phyloP scores from a whole-genome alignment of 2,113 vertebrate genomes.

The Oostethus manadensis region DNA sequence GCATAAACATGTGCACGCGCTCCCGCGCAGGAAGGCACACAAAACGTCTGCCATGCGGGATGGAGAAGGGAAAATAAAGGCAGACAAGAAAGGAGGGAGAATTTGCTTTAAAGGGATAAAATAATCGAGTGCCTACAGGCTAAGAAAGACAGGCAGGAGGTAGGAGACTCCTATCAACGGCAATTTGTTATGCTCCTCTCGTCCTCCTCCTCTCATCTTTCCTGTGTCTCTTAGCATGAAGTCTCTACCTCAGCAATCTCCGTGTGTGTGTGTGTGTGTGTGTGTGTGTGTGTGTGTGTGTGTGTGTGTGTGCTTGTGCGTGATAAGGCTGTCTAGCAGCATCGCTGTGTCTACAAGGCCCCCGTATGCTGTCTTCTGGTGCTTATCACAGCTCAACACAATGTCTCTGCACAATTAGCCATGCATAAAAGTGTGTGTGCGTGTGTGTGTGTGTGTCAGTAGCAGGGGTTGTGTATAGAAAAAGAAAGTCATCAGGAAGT shows the following conservation, averaged over 20 bases:
- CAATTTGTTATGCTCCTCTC: conserved; percentile 64
- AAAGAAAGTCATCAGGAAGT: conserved; percentile 63
- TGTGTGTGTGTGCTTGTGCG: conserved; percentile 30
- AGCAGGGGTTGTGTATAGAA: conserved; percentile 26
- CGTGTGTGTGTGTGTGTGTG: conserved; percentile 5
- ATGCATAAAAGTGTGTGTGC: conserved; percentile 37
- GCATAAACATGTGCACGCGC: no score
- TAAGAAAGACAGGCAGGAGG: conserved; percentile 47
- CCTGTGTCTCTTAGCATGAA: conserved; percentile 50
- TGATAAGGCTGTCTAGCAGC: conserved; percentile 66
- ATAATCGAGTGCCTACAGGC: conserved; percentile 50
- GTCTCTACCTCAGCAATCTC: conserved; percentile 56
- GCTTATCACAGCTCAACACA: conserved; percentile 68
- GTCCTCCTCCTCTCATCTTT: conserved; percentile 52
- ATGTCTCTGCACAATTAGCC: conserved; percentile 68
- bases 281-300: conserved; percentile 1
- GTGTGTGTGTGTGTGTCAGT: neutral
- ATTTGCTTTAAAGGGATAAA: neutral
- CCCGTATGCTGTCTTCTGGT: conserved; percentile 55
- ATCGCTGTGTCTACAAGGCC: conserved; percentile 67
- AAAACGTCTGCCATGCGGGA: conserved; percentile 11
- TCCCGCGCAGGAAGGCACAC: no score
- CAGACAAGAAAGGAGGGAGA: conserved; percentile 3
- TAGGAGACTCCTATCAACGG: conserved; percentile 62
- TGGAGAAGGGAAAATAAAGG: neutral